These are phyloP conservation scores for Scaptomyza flava DNA, from an alignment of 2,888 invertebrate species.

Conservation along the genomic window DNA sequence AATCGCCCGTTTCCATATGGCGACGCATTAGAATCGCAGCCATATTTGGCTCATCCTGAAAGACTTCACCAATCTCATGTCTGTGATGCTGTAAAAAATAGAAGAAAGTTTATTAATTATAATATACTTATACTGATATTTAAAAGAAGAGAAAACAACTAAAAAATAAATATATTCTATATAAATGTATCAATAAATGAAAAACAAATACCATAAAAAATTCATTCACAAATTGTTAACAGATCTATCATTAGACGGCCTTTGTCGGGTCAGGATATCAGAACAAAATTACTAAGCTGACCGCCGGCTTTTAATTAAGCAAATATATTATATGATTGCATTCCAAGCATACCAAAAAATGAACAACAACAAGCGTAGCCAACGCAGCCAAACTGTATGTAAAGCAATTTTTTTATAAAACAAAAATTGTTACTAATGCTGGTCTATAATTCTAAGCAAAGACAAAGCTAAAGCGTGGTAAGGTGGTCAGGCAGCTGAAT, in stretches of 20 bases:
- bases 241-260: neutral
- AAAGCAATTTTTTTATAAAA: constrained; percentile 52
- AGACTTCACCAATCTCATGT: constrained; percentile 91
- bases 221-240: neutral
- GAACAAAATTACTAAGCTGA: neutral
- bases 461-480: constrained; percentile 59
- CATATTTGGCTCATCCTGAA: constrained; percentile 94
- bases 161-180: no score
- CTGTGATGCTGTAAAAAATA: constrained; percentile 60
- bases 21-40: constrained; percentile 94
- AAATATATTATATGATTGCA: constrained; percentile 52
- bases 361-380: constrained; percentile 22
- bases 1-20: constrained; percentile 90
- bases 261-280: constrained; percentile 4
- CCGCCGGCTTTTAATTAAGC: constrained; percentile 29
- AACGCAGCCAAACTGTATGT: constrained; percentile 51
- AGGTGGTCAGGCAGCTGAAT: constrained; percentile 55
- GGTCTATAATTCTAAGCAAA: constrained; percentile 39
- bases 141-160: no score
- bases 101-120: constrained; percentile 1
- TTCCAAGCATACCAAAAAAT: constrained; percentile 60
- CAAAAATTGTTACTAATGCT: constrained; percentile 10
- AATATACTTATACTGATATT: no score
- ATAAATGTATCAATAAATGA: no score
- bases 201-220: neutral